phyloP scores from a whole-genome alignment of 2,113 vertebrate genomes.

The Vulpes ferrilata region DNA sequence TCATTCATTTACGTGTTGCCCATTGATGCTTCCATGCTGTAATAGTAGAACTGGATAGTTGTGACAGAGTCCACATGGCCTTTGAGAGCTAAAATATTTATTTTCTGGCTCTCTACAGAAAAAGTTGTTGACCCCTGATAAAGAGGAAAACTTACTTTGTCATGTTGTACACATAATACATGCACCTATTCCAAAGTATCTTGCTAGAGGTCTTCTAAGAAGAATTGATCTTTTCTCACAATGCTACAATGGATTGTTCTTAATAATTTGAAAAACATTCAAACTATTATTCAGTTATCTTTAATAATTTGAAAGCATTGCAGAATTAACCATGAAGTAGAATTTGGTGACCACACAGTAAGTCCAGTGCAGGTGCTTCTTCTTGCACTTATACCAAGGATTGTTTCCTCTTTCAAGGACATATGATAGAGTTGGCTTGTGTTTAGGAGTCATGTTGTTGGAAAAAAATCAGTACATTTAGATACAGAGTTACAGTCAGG shows the following conservation, averaged over 20 bases:
- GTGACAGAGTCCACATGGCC: neutral
- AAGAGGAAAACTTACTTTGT: neutral
- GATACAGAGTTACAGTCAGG: neutral
- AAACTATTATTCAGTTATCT: neutral
- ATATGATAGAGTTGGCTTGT: neutral
- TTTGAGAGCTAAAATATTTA: slow-evolving; percentile 24
- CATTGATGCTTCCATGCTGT: neutral
- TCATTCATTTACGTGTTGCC: neutral
- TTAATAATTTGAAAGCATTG: neutral
- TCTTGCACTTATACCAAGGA: neutral
- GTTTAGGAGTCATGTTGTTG: neutral
- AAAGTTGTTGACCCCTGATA: neutral
- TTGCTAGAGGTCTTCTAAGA: neutral
- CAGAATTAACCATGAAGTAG: neutral
- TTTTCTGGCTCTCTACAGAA: neutral
- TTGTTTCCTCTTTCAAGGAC: neutral
- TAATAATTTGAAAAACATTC: neutral
- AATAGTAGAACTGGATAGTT: neutral
- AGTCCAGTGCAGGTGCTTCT: neutral
- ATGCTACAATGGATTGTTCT: neutral
- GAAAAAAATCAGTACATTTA: neutral
- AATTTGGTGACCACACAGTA: neutral
- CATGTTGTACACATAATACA: neutral
- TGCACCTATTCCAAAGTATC: neutral
- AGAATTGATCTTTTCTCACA: neutral